These are phyloP conservation scores for Nyctereutes procyonoides DNA, from an alignment of 2,113 vertebrate genomes.

Conservation along the genomic window DNA sequence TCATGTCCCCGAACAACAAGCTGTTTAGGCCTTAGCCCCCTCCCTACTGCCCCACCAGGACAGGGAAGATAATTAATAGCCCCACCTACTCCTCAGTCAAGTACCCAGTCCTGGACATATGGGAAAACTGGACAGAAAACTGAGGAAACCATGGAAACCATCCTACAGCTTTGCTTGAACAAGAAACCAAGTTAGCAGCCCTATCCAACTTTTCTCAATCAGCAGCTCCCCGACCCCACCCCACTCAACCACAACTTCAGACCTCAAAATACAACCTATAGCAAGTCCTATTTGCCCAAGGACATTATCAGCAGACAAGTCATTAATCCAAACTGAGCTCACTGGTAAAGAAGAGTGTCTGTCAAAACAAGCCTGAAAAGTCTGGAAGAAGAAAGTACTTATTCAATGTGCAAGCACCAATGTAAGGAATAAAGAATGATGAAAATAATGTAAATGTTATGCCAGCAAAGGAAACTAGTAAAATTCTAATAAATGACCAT, in stretches of 20 bases:
- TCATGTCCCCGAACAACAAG: neutral
- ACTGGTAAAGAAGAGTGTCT: neutral
- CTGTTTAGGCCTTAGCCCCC: neutral
- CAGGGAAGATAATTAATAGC: neutral
- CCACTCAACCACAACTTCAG: neutral
- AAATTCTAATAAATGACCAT: neutral
- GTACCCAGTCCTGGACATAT: neutral
- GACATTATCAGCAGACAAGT: neutral
- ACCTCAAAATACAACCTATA: neutral
- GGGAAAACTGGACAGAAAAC: neutral
- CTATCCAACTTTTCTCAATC: neutral
- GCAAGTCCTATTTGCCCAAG: neutral
- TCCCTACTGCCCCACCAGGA: neutral
- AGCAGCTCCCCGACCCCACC: neutral
- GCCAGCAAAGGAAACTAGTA: neutral
- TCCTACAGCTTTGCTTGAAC: neutral
- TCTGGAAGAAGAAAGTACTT: neutral
- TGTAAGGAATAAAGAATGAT: neutral
- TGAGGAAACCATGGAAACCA: neutral
- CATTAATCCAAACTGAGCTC: neutral
- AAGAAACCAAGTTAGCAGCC: neutral
- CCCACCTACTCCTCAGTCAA: neutral
- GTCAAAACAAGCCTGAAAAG: neutral
- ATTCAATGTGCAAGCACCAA: neutral
- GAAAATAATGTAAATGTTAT: neutral